Percentiles rank a stretch among this genome's conserved stretches.
Evolutionary conservation across 2,888 invertebrate species (phyloP).

Genomic region (Diloba caeruleocephala): DNA sequence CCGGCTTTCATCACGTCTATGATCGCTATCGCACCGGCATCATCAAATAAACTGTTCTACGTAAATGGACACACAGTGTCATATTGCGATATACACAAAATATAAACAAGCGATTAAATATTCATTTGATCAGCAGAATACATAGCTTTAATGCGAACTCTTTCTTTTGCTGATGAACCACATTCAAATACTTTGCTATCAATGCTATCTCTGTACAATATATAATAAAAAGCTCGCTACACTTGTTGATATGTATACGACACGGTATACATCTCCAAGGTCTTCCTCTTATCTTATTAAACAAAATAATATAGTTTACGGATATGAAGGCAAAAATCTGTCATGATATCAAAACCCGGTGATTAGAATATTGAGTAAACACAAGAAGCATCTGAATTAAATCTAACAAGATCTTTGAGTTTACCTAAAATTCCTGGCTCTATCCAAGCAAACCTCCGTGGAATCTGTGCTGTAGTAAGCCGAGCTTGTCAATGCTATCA

Average conservation of each 20-base stretch:
- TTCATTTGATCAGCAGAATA: constrained; percentile 65
- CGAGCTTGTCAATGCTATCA: constrained; percentile 79
- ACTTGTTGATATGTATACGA: constrained; percentile 15
- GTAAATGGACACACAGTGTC: constrained; percentile 73
- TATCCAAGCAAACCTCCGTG: constrained; percentile 52
- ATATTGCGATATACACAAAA: constrained; percentile 74
- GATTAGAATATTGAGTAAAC: constrained; percentile 17
- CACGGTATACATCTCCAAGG: constrained; percentile 29
- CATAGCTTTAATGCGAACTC: constrained; percentile 43
- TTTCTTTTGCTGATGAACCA: constrained; percentile 28
- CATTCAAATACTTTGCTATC: constrained; percentile 22
- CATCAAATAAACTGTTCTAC: constrained; percentile 69
- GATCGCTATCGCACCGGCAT: constrained; percentile 65
- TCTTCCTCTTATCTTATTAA: constrained; percentile 22
- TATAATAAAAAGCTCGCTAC: constrained; percentile 22
- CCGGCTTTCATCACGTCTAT: constrained; percentile 68
- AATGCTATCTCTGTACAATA: constrained; percentile 18
- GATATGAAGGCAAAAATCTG: constrained; percentile 7
- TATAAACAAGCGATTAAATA: constrained; percentile 75
- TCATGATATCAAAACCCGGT: constrained; percentile 15
- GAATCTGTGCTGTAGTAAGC: constrained; percentile 64
- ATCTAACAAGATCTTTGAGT: constrained; percentile 47
- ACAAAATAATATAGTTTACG: constrained; percentile 20
- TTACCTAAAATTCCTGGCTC: constrained; percentile 53
- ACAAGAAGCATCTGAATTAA: constrained; percentile 38